Percentiles rank a stretch among this genome's conserved stretches.
Evolutionary conservation across 1,140 invertebrate genomes (phyloP).

Genomic region (Archivesica marissinica): DNA sequence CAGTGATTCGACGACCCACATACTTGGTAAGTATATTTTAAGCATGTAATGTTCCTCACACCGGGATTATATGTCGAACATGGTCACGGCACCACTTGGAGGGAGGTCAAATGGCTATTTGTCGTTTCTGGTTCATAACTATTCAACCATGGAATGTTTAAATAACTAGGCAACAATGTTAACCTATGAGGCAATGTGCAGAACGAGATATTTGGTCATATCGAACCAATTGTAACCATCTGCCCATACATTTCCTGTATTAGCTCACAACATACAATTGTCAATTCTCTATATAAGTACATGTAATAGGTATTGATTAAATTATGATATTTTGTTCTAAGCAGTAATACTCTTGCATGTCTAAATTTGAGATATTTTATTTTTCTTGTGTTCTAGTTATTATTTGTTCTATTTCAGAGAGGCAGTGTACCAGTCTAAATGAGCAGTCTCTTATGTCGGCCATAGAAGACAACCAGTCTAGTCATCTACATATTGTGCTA

Average conservation of each 20-base stretch:
- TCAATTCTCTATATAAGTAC: neutral
- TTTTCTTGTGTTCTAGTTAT: neutral
- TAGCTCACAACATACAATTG: neutral
- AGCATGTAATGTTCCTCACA: neutral
- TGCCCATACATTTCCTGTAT: neutral
- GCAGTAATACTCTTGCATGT: neutral
- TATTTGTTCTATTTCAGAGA: slow-evolving; percentile 17
- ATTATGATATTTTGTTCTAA: neutral
- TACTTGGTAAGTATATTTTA: slow-evolving; percentile 6
- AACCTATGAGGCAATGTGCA: neutral
- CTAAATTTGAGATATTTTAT: neutral
- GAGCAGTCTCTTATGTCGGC: neutral
- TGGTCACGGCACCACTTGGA: too few relatives aligned
- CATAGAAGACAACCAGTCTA: slow-evolving; percentile 9
- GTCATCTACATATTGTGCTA: slow-evolving; percentile 7
- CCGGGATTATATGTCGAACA: too few relatives aligned
- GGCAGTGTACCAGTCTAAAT: neutral
- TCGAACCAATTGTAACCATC: neutral
- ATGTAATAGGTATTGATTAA: neutral
- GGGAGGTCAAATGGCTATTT: too few relatives aligned
- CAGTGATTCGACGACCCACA: neutral
- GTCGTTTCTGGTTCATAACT: too few relatives aligned
- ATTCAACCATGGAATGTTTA: neutral
- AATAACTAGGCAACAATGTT: neutral
- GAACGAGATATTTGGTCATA: too few relatives aligned